Evolutionary conservation across 2,797 vertebrate species (phyloP).

Genomic region (Cossypha heuglini): DNA sequence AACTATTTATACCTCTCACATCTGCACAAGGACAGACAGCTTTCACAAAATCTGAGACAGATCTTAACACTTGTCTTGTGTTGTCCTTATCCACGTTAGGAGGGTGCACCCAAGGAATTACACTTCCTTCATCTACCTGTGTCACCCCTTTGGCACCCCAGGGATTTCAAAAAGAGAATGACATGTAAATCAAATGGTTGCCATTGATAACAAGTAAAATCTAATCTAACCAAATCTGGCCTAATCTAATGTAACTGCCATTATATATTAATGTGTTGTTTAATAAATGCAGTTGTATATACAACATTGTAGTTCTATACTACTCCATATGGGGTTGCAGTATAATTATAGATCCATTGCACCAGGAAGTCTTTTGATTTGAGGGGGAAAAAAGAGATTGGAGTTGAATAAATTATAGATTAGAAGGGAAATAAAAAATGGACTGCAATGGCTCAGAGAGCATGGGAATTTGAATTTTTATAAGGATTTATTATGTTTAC

Average conservation of each 20-base stretch:
- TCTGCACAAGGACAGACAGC: neutral
- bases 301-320: neutral
- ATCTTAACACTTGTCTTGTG: neutral
- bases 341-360: neutral
- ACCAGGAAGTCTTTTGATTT: neutral
- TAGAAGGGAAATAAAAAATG: constrained; percentile 16
- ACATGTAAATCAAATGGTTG: neutral
- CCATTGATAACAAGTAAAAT: neutral
- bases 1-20: neutral
- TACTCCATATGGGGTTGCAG: neutral
- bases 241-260: neutral
- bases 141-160: accelerated
- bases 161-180: neutral
- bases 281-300: neutral
- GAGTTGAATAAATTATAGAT: constrained; percentile 13
- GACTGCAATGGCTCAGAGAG: neutral
- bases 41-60: neutral
- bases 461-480: constrained; percentile 38
- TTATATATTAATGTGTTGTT: neutral
- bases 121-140: neutral
- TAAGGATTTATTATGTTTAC: constrained; percentile 63
- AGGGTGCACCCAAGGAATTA: neutral
- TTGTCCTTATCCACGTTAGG: neutral
- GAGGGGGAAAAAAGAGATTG: neutral
- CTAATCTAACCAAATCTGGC: neutral